These are phyloP conservation scores for Callinectes sapidus DNA, from an alignment of 2,888 invertebrate genomes.

Conservation along the genomic window DNA sequence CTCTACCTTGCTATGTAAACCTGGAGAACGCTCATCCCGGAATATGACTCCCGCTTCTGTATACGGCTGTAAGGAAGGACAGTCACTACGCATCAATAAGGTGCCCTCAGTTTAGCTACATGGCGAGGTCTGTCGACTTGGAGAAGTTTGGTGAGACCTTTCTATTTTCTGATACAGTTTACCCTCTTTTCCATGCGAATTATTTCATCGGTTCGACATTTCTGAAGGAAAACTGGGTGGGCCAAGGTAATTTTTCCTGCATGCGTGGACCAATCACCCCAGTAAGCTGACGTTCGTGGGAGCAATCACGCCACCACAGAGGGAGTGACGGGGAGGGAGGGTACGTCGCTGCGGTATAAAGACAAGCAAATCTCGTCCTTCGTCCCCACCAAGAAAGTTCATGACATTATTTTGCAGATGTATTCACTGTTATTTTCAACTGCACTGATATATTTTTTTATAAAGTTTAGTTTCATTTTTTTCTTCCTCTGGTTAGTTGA, in stretches of 20 bases:
- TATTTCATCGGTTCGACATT: background rate
- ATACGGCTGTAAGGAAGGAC: background rate
- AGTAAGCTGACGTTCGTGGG: background rate
- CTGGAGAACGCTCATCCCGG: slow-evolving; percentile 7
- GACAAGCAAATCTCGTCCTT: background rate
- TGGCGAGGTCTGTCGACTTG: background rate
- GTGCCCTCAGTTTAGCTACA: background rate
- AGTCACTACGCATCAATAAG: background rate
- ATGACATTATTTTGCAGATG: background rate
- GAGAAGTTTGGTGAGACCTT: background rate
- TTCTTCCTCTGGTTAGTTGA: background rate
- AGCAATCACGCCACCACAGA: background rate
- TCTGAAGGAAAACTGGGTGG: background rate
- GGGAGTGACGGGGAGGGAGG: background rate
- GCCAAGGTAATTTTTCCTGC: background rate
- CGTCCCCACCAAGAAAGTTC: background rate
- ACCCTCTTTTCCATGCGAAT: background rate
- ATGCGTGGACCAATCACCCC: background rate
- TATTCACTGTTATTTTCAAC: background rate
- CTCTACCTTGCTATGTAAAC: slow-evolving; percentile 16
- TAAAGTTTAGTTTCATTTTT: background rate
- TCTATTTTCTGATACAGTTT: background rate
- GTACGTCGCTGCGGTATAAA: background rate
- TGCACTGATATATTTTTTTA: slow-evolving; percentile 4
- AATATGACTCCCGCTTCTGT: slow-evolving; percentile 5